These are phyloP conservation scores for Amphiduros pacificus DNA, from an alignment of 2,888 invertebrate genomes.

Conservation along the genomic window DNA sequence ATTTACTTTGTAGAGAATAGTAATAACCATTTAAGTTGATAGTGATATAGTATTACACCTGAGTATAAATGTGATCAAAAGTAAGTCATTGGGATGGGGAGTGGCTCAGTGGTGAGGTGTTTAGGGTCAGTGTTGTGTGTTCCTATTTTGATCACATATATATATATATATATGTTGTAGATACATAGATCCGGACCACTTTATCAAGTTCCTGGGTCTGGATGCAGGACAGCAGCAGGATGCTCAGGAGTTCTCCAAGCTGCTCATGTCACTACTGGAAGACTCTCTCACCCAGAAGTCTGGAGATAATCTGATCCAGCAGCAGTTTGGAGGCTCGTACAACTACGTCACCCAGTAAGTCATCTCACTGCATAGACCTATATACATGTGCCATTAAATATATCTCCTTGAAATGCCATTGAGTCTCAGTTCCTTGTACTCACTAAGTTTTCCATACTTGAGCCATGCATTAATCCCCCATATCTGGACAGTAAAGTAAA, in stretches of 20 bases:
- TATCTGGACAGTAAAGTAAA: too few species aligned
- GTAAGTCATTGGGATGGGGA: too few species aligned
- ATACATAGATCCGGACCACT: slow-evolving; percentile 65
- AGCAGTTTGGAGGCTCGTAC: slow-evolving; percentile 63
- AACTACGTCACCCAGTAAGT: slow-evolving; percentile 59
- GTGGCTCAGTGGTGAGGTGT: too few species aligned
- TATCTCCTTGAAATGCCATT: background rate
- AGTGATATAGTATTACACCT: too few species aligned
- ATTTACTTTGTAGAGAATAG: too few species aligned
- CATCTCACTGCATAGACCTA: background rate
- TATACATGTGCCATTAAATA: background rate
- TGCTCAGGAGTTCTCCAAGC: slow-evolving; percentile 70
- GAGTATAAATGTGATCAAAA: too few species aligned
- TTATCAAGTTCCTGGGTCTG: slow-evolving; percentile 65
- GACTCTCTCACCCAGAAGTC: slow-evolving; percentile 60
- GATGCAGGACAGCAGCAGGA: slow-evolving; percentile 68
- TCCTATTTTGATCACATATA: too few species aligned
- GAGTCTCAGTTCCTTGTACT: background rate
- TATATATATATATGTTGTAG: too few species aligned
- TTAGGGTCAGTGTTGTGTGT: too few species aligned
- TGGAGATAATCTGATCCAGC: slow-evolving; percentile 54
- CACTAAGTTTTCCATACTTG: background rate
- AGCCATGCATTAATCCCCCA: too few species aligned
- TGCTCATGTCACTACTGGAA: slow-evolving; percentile 67
- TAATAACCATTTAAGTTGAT: too few species aligned